Evolutionary conservation across 2,888 invertebrate genomes (phyloP).

Genomic region (Matsumyia berberina): DNA sequence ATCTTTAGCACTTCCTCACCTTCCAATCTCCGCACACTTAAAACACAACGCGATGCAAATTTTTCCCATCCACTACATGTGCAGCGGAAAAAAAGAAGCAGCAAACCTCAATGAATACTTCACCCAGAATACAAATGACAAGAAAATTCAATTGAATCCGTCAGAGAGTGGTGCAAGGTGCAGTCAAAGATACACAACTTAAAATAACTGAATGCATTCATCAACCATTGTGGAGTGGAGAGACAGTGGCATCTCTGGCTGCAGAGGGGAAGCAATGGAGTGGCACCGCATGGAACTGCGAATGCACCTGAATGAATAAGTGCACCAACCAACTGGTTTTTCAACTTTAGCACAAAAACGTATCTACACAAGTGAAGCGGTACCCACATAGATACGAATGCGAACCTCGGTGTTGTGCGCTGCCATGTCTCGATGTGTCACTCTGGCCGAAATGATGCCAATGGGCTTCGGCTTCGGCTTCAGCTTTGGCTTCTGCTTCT

Average conservation of each 20-base stretch:
- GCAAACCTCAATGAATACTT: constrained; percentile 62
- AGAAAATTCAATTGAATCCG: constrained; percentile 65
- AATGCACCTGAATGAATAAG: constrained; percentile 68
- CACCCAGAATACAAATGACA: constrained; percentile 71
- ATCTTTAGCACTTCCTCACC: constrained; percentile 41
- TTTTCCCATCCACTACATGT: neutral
- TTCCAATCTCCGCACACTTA: constrained; percentile 9
- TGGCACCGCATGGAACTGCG: constrained; percentile 18
- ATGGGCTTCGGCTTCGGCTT: constrained; percentile 1
- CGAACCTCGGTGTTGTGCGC: constrained; percentile 1
- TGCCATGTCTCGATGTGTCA: constrained; percentile 39
- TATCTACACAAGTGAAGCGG: constrained; percentile 37
- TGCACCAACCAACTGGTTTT: constrained; percentile 63
- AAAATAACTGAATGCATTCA: constrained; percentile 71
- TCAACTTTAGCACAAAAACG: constrained; percentile 46
- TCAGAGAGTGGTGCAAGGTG: constrained; percentile 56
- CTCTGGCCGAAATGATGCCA: constrained; percentile 28
- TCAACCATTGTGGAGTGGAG: constrained; percentile 47
- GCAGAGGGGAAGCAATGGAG: constrained; percentile 7
- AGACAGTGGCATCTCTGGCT: neutral
- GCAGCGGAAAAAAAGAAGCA: neutral
- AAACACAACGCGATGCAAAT: constrained; percentile 29
- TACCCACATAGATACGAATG: constrained; percentile 34
- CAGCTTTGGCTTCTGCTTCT: too few relatives aligned
- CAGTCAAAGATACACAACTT: constrained; percentile 56